These are phyloP conservation scores for Delia radicum DNA, from an alignment of 1,140 invertebrate genomes.

Conservation along the genomic window DNA sequence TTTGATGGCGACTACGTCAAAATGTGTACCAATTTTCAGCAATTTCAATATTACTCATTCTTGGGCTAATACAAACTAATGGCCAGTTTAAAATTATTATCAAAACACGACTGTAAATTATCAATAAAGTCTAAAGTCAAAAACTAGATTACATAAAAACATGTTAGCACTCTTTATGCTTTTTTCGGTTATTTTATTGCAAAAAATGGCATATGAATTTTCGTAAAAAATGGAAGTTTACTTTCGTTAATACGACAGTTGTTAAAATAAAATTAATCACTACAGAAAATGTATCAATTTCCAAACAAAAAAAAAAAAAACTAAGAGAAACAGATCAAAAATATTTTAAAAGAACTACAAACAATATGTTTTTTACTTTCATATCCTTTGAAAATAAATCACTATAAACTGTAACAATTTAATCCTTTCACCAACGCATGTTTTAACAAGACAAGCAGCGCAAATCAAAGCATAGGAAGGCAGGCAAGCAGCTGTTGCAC, in stretches of 20 bases:
- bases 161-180: too few relatives aligned
- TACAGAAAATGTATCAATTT: slow-evolving; percentile 18
- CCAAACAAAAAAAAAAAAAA: background rate
- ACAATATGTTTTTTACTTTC: background rate
- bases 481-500: slow-evolving; percentile 9
- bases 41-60: too few relatives aligned
- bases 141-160: too few relatives aligned
- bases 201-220: too few relatives aligned
- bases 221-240: background rate
- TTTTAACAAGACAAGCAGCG: background rate
- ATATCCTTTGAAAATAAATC: slow-evolving; percentile 3
- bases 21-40: too few relatives aligned
- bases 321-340: background rate
- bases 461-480: background rate
- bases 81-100: too few relatives aligned
- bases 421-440: slow-evolving; percentile 9
- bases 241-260: slow-evolving; percentile 17
- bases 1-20: too few relatives aligned
- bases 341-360: background rate
- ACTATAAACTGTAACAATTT: slow-evolving; percentile 12
- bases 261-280: slow-evolving; percentile 18
- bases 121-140: too few relatives aligned
- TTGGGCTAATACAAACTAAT: too few relatives aligned
- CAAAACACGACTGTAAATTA: too few relatives aligned
- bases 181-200: too few relatives aligned